Percentiles rank a stretch among this genome's conserved stretches.
These are phyloP conservation scores for Formicarius rufipectus DNA, from an alignment of 2,113 vertebrate species.

Conservation along the genomic window DNA sequence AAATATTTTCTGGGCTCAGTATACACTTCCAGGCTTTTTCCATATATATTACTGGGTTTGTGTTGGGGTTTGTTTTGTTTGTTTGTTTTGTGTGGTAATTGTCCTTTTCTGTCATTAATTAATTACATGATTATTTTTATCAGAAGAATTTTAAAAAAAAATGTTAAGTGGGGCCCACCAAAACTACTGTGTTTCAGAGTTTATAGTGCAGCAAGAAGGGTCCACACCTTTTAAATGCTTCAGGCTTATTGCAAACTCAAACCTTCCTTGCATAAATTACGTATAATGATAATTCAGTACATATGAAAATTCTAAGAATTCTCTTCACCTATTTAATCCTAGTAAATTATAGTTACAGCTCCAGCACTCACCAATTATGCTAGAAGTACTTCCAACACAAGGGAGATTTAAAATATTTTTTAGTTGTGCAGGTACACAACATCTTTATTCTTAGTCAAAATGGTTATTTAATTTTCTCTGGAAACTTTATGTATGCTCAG, in stretches of 20 bases:
- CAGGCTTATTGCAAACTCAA: background rate
- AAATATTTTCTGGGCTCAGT: background rate
- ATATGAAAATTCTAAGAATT: background rate
- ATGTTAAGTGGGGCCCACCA: background rate
- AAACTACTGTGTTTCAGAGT: background rate
- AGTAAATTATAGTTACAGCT: background rate
- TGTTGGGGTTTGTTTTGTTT: background rate
- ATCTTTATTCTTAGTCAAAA: background rate
- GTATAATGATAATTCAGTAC: background rate
- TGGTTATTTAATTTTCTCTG: background rate
- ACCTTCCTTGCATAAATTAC: constrained; percentile 16
- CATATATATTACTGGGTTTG: background rate
- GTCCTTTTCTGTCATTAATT: background rate
- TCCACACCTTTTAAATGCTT: background rate
- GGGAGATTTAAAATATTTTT: background rate
- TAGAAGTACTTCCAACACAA: background rate
- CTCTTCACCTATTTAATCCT: background rate
- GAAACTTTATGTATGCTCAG: background rate
- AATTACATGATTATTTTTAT: background rate
- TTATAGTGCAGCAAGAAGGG: background rate
- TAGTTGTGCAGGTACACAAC: background rate
- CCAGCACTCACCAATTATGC: background rate
- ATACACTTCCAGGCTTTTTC: background rate
- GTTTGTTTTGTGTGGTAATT: background rate
- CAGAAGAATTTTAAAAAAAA: background rate